phyloP scores from a whole-genome alignment of 2,113 vertebrate genomes.

The Rhizomys pruinosus region DNA sequence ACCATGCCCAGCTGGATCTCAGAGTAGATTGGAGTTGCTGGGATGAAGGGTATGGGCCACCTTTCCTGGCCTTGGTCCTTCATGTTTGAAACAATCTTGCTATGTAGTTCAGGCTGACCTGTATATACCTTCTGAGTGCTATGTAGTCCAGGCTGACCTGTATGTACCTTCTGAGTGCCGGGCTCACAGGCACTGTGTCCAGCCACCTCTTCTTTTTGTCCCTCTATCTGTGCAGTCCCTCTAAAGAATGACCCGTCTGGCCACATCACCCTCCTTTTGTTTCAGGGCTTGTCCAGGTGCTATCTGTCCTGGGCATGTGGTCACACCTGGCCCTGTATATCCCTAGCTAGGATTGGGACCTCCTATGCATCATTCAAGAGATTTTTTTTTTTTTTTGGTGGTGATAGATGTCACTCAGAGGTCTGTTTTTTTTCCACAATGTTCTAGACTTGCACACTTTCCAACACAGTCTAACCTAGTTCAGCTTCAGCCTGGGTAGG shows the following conservation, averaged over 20 bases:
- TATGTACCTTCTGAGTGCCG: not conserved
- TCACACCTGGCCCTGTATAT: not conserved
- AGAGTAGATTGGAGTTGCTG: no score
- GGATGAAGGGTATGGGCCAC: no score
- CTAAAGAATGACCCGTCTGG: slow-evolving; percentile 15
- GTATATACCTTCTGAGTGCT: not conserved
- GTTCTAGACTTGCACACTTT: not conserved
- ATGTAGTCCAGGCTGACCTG: not conserved
- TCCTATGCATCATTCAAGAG: not conserved
- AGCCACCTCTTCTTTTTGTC: slow-evolving; percentile 30
- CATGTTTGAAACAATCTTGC: no score
- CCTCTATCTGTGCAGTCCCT: slow-evolving; percentile 22
- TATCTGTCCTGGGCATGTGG: not conserved
- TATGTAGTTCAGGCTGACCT: no score
- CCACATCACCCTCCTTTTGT: not conserved
- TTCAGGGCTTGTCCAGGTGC: not conserved
- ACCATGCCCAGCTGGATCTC: no score
- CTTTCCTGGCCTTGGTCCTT: no score
- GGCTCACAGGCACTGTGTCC: not conserved
- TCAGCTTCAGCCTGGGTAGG: not conserved
- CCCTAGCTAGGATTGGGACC: not conserved
- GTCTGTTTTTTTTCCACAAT: not conserved
- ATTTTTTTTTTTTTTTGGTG: not conserved
- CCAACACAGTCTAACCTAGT: not conserved
- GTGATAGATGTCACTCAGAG: not conserved